Conservation (phyloP, 2,113 vertebrate species). For the Rynchops niger region DNA sequence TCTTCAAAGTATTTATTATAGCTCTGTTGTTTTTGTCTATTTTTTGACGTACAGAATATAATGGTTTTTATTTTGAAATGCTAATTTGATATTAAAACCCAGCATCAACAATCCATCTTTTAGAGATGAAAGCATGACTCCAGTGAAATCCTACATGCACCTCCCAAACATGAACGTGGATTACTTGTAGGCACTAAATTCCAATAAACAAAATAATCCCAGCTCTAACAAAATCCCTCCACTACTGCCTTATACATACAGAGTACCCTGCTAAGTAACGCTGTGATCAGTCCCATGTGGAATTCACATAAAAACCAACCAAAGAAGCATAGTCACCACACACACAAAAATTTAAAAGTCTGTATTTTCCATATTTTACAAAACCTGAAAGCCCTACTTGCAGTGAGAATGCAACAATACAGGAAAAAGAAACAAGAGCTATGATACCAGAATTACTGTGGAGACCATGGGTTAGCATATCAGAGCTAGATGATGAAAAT, state of each 20-base stretch:
- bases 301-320: not conserved
- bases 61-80: not conserved
- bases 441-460: not conserved
- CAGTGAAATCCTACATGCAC: not conserved
- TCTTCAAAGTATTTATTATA: not conserved
- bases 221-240: not conserved
- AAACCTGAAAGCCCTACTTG: not conserved
- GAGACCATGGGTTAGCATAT: not conserved
- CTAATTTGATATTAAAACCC: not conserved
- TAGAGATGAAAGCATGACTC: not conserved
- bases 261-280: not conserved
- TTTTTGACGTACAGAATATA: not conserved
- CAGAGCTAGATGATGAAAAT: not conserved
- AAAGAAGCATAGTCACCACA: accelerated
- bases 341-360: not conserved
- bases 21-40: not conserved
- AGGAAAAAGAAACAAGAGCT: not conserved
- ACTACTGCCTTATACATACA: not conserved
- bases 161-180: not conserved
- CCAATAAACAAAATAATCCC: not conserved
- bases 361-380: not conserved
- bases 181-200: not conserved
- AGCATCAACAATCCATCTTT: not conserved
- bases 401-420: not conserved
- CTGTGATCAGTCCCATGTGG: not conserved